These are phyloP conservation scores for Porites cylindrica DNA, from an alignment of 92 coral and sea anemone species.

Conservation along the genomic window DNA sequence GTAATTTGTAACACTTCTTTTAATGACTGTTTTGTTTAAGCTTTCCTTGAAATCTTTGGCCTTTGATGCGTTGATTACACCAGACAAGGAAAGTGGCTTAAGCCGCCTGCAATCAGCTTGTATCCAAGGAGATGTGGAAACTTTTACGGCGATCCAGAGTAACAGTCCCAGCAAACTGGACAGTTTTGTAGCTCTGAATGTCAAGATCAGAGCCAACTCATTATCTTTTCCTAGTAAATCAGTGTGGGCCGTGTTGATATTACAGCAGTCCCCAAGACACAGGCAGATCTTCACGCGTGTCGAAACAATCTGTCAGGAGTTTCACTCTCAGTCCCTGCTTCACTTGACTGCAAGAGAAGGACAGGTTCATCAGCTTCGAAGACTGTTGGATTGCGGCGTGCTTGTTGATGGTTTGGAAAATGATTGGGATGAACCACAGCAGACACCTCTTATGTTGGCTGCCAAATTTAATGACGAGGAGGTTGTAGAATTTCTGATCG, in stretches of 20 bases:
- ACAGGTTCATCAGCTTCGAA: neutral
- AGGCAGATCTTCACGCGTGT: constrained; percentile 28
- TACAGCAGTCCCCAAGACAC: constrained; percentile 14
- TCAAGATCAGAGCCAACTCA: neutral
- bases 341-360: neutral
- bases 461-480: neutral
- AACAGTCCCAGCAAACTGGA: neutral
- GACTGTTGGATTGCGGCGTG: constrained; percentile 49
- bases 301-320: neutral
- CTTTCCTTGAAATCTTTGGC: neutral
- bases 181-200: neutral
- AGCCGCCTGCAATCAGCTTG: neutral
- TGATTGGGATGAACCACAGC: constrained; percentile 16
- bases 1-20: too few species aligned
- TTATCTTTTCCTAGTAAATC: constrained; percentile 1
- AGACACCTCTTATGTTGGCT: neutral
- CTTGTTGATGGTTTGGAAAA: constrained; percentile 34
- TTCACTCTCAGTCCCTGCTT: neutral
- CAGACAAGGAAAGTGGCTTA: neutral
- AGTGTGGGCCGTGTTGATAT: neutral
- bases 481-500: neutral
- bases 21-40: neutral
- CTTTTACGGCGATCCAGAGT: neutral
- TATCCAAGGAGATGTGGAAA: neutral
- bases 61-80: neutral